Evolutionary conservation across 2,888 invertebrate genomes (phyloP), one percentile per base, ranked within the genome.

Genomic region (Entomobrya multifasciata): DNA sequence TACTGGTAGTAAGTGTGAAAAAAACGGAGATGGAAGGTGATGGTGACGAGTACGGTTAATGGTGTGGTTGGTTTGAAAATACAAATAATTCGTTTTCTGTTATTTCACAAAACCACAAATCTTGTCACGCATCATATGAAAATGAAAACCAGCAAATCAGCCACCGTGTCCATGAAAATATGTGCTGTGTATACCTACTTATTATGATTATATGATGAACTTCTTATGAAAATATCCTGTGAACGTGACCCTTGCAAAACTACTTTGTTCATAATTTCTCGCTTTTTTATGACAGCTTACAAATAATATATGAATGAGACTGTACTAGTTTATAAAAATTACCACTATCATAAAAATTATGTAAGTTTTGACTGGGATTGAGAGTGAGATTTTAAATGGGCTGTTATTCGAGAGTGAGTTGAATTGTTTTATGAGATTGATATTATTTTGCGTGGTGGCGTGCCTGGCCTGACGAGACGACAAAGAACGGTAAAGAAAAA

Each of bases 171-270:
- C 76, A 44, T 77, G 84, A 84, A 76, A 65, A 44, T 30, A 20
- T 67, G 36, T 52, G n/a, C n/a, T n/a, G n/a, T n/a, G n/a, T n/a
- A n/a, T n/a, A n/a, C n/a, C n/a, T n/a, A n/a, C n/a, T n/a, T n/a
- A n/a, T n/a, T n/a, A n/a, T n/a, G n/a, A 22, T n/a, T 17, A 60
- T 30, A 72, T 62, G n/a, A 47, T 77, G 20, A 20, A 20, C 41
- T 0, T 27, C 27, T n/a, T n/a, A n/a, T n/a, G n/a, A n/a, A n/a
- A n/a, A n/a, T n/a, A n/a, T n/a, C n/a, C n/a, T n/a, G 27, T 84
- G 84, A 60, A 84, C 84, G 67, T 84, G 84, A 84, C 84, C 84
- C 77, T 77, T 67, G n/a, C 62, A 57, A 76, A 83, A 76, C 10
- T 8, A 55, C 36, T 76, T 52, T 20, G 30, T 4, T 17, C n/a